phyloP scores from a whole-genome alignment of 1,140 invertebrate species.

The Drosophila rhopaloa region DNA sequence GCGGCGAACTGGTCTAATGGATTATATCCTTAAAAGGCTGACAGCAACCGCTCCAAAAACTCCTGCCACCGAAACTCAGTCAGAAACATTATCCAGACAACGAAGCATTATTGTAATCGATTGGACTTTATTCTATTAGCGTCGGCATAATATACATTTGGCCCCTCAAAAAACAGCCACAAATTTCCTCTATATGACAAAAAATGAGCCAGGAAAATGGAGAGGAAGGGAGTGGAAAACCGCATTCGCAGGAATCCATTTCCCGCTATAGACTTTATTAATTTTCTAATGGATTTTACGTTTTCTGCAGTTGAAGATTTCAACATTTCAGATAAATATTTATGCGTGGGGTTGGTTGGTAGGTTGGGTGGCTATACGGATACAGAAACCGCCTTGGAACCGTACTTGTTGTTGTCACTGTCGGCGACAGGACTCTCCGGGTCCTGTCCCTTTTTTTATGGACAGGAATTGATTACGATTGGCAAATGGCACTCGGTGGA shows the following conservation, averaged over 20 bases:
- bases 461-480: conserved; percentile 80
- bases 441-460: conserved; percentile 66
- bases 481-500: conserved; percentile 78
- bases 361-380: conserved; percentile 41
- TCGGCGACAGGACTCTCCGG: conserved; percentile 57
- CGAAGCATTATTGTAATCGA: conserved; percentile 68
- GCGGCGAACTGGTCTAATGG: conserved; percentile 31
- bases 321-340: conserved; percentile 79
- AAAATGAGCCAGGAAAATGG: conserved; percentile 20
- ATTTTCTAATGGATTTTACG: conserved; percentile 84
- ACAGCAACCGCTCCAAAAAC: conserved; percentile 15
- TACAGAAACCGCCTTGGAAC: conserved; percentile 46
- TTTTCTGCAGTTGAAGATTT: conserved; percentile 79
- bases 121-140: conserved; percentile 66
- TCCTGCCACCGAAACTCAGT: not conserved
- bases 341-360: conserved; percentile 45
- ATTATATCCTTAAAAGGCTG: conserved; percentile 35
- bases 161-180: conserved; percentile 49
- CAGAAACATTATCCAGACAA: conserved; percentile 52
- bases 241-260: conserved; percentile 51
- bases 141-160: conserved; percentile 38
- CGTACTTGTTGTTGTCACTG: conserved; percentile 48
- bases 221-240: conserved; percentile 41
- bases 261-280: conserved; percentile 71
- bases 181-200: conserved; percentile 48